Base-by-base conservation (phyloP, 2,888 invertebrate species). In the Norana najaformis region DNA sequence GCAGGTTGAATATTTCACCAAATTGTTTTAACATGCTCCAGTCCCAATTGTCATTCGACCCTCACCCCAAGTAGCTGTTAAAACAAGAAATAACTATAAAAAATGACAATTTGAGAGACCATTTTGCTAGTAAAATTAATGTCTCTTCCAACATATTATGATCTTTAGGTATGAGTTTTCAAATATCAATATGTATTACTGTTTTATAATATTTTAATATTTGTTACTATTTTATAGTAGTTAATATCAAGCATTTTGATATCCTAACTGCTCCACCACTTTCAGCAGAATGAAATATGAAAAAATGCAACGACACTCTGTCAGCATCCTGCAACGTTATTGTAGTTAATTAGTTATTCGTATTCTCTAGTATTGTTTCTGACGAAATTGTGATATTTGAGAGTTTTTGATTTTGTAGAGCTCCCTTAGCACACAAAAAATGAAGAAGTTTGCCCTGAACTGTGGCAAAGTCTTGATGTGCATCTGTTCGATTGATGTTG, bases 401-500 rank as follows among this genome's bases (percentile, higher is more conserved):
- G 1, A 69, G 30, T 6, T 36, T 85, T 8, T 37, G 20, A 20
- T 36, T 85, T 85, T 85, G 85, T 85, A 85, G 85, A 23, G 35
- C 20, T 85, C 85, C 20, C n/a, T 36, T 85, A 36, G 20, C 35
- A 23, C 36, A 85, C 35, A 85, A 35, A 85, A 85, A 85, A 85
- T 16, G 6, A 85, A 85, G 37, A 30, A 85, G 36, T 85, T 35
- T 85, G 37, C 85, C 36, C 85, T 85, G 85, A 37, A 35, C 18
- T 36, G 37, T 8, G 85, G 85, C 16, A 85, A 85, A 85, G 85
- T 85, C 36, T 85, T 85, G 85, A 35, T n/a, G 23, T 36, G 85
- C 23, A 23, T 85, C 37, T 37, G 36, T 85, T 85, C 85, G n/a
- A 23, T 35, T 85, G 85, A 85, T 85, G 85, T 85, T n/a, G 85